Evolutionary conservation across 2,113 vertebrate species (phyloP).

Genomic region (Sander lucioperca): DNA sequence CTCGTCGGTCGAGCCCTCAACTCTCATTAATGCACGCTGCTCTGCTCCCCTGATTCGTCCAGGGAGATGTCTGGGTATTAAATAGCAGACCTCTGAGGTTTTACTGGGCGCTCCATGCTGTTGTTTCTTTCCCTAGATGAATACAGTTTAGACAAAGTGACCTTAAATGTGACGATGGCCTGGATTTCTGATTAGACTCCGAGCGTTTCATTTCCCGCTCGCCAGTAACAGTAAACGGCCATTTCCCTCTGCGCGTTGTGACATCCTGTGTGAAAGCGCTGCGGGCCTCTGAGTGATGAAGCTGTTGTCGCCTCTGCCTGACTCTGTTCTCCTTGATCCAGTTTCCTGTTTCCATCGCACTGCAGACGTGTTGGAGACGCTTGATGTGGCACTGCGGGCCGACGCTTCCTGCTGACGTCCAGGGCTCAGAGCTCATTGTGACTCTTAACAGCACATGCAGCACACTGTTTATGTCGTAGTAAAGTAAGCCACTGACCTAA

Average conservation of each 20-base stretch:
- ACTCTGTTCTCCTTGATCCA: conserved; percentile 51
- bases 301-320: conserved; percentile 22
- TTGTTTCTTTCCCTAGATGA: not conserved
- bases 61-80: not conserved
- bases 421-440: not conserved
- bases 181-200: not conserved
- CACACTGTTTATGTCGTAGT: no score
- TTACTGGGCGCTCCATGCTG: not conserved
- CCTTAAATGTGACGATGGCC: not conserved
- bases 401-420: not conserved
- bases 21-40: no score
- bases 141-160: not conserved
- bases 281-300: conserved; percentile 10
- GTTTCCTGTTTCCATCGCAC: conserved; percentile 13
- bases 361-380: not conserved
- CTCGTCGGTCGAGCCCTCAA: no score
- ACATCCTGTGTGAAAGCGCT: conserved; percentile 35
- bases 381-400: no score
- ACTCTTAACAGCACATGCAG: no score
- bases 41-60: not conserved
- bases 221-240: not conserved
- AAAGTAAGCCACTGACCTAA: no score
- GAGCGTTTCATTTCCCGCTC: not conserved
- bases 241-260: not conserved
- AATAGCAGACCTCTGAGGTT: not conserved